Base-by-base conservation (phyloP, 2,797 vertebrate genomes). In the Molossus molossus region DNA sequence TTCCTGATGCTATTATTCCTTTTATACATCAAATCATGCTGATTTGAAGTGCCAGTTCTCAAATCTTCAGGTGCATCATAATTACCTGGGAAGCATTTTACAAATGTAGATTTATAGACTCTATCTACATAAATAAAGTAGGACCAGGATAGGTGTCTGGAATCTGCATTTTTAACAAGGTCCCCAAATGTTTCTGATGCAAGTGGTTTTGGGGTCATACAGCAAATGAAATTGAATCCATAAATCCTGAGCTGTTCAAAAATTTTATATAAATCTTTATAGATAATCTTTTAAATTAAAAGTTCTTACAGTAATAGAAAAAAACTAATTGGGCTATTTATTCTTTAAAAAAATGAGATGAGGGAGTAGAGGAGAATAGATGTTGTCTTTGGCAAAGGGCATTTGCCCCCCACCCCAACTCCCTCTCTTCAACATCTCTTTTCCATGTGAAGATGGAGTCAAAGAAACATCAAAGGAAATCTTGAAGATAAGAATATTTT, bases 271-370 rank as follows among this genome's bases (percentile, higher is more conserved):
- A 55, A 84, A 91, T 76, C 10, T 55, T 53, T 94, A 18, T 60
- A 23, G 18, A 73, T 40, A 25, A 33, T 77, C 18, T 84, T 65
- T 81, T 92, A 77, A 67, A 65, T 86, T 88, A 48, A 81, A 75
- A 81, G 27, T 72, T 75, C 85, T 64, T 7, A 14, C 29, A 84
- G 45, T 23, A 70, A 84, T 82, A 84, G 62, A 70, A 73, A 62
- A 90, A 90, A 95, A 90, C 18, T 37, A 85, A 72, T 18, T 77
- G 53, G 20, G 27, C 27, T 91, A 48, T 55, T 90, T 90, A 48
- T 64, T 90, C 29, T 86, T 85, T 87, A 37, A 18, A 92, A 45
- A 48, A 82, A 12, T 89, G 75, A 83, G 21, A 73, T 40, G 21
- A 75, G 29, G 65, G n/a, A 29, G 25, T 65, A 21, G 9, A 48